Evolutionary conservation across 2,797 vertebrate species (phyloP).

Genomic region (Pteropus rufus): DNA sequence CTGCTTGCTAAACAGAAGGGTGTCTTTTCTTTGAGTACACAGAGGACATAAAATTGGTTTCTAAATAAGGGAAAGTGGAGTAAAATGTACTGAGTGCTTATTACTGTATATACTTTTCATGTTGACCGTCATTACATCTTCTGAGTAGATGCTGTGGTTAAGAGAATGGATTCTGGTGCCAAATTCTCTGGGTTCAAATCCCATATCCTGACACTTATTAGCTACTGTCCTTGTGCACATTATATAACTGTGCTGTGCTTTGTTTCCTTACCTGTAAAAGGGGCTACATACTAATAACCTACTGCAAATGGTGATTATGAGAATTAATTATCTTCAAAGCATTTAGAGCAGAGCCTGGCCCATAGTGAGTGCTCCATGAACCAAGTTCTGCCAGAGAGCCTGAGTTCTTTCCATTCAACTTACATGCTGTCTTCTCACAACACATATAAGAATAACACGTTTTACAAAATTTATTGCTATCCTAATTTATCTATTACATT

Average conservation of each 20-base stretch:
- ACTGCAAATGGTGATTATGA: not conserved
- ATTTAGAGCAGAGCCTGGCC: not conserved
- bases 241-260: not conserved
- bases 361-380: not conserved
- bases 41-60: not conserved
- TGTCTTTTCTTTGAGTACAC: constrained; percentile 2
- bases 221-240: not conserved
- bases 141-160: not conserved
- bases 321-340: not conserved
- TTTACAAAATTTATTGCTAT: not conserved
- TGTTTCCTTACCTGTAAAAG: not conserved
- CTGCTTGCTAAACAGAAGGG: constrained; percentile 45
- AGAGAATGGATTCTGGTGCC: not conserved
- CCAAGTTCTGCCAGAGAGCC: not conserved
- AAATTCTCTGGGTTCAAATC: not conserved
- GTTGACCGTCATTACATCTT: not conserved
- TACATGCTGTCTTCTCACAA: not conserved
- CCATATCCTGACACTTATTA: not conserved
- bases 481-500: not conserved
- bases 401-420: not conserved
- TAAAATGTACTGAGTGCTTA: not conserved
- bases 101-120: not conserved
- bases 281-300: not conserved
- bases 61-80: not conserved
- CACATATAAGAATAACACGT: not conserved